A percentile compares a stretch with the other conserved stretches of the same genome.
Conservation (phyloP, 1,140 invertebrate species). For the Zelostemma sp. region DNA sequence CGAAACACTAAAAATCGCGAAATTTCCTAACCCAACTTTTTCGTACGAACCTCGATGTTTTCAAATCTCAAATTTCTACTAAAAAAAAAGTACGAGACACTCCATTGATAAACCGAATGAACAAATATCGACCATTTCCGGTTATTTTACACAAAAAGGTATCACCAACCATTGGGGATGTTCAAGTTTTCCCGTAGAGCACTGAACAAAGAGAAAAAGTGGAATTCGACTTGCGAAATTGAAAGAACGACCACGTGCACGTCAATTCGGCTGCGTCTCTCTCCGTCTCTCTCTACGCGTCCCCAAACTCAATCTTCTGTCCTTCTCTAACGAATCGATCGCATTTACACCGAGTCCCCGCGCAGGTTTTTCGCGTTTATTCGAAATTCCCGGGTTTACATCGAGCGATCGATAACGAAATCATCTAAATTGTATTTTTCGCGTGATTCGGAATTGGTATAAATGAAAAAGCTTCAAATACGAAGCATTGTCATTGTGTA, state of each 20-base stretch:
- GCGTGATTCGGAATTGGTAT: background rate
- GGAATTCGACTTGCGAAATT: conserved; percentile 13
- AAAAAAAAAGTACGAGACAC: no score
- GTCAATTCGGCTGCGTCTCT: conserved; percentile 62
- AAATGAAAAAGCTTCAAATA: conserved; percentile 6
- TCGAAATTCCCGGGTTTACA: no score
- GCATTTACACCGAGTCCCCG: background rate
- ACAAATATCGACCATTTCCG: no score
- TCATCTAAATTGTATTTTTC: background rate
- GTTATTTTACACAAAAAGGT: no score
- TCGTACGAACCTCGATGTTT: no score
- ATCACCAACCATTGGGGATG: conserved; percentile 34
- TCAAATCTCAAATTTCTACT: no score
- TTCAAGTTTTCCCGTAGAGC: conserved; percentile 39
- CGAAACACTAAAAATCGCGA: no score
- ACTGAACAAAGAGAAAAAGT: conserved; percentile 16
- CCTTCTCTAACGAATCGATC: conserved; percentile 6
- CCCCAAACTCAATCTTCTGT: conserved; percentile 6
- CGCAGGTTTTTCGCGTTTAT: no score
- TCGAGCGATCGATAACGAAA: no score
- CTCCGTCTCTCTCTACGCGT: conserved; percentile 16
- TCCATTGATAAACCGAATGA: no score
- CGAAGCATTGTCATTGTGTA: no score
- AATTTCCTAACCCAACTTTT: no score
- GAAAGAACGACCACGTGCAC: conserved; percentile 58